Percentiles rank a stretch among this genome's conserved stretches.
These are phyloP conservation scores for Sphaerophoria taeniata DNA, from an alignment of 2,888 invertebrate genomes.

Conservation along the genomic window DNA sequence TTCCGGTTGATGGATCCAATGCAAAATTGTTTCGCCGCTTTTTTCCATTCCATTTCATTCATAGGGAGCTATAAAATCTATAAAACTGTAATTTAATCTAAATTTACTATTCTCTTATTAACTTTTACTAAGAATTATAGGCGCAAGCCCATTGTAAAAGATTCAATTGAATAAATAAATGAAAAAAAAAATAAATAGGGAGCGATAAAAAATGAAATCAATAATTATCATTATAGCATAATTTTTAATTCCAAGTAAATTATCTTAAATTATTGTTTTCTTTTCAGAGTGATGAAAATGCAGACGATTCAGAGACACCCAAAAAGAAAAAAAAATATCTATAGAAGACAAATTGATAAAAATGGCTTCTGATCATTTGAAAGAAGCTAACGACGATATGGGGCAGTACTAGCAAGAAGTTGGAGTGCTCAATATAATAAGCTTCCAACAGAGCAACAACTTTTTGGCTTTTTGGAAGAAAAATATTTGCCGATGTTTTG, in stretches of 20 bases:
- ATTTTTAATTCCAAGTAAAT: neutral
- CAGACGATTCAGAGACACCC: neutral
- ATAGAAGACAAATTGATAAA: conserved; percentile 18
- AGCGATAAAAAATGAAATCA: conserved; percentile 21
- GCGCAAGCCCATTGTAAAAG: too few species aligned
- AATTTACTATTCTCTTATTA: too few species aligned
- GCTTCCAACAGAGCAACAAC: conserved; percentile 25
- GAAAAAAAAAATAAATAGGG: too few species aligned
- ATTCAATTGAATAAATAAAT: too few species aligned
- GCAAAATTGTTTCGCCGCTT: conserved; percentile 27
- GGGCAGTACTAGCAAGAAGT: conserved; percentile 26
- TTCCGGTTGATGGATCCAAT: conserved; percentile 55
- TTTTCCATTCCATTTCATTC: conserved; percentile 33
- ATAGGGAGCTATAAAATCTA: conserved; percentile 43
- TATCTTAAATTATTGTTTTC: conserved; percentile 13
- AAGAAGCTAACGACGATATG: conserved; percentile 37
- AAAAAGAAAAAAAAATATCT: conserved; percentile 1
- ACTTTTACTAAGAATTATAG: too few species aligned
- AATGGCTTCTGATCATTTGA: conserved; percentile 16
- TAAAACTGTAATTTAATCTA: too few species aligned
- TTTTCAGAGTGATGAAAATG: conserved; percentile 17
- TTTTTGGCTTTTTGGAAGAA: conserved; percentile 6
- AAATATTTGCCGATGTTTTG: conserved; percentile 39
- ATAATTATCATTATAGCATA: neutral
- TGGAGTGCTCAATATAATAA: conserved; percentile 38